phyloP scores from a whole-genome alignment of 2,888 invertebrate genomes.

The Lagria hirta region DNA sequence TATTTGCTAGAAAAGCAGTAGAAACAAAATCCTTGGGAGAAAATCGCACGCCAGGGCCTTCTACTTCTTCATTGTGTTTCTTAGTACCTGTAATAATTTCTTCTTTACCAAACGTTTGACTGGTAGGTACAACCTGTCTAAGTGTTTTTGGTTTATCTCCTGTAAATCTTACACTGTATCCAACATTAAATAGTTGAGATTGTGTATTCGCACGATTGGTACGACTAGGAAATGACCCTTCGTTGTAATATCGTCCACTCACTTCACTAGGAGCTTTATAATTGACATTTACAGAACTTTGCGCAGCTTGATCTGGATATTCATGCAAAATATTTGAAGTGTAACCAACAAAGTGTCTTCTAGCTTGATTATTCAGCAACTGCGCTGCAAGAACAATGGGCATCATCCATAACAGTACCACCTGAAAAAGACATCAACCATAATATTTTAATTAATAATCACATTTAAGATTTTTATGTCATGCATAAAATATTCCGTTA shows the following conservation, averaged over 20 bases:
- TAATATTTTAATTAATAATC: too few relatives aligned
- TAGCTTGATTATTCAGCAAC: constrained; percentile 12
- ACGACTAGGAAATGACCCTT: not conserved
- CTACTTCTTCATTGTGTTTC: constrained; percentile 28
- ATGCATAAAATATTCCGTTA: too few relatives aligned
- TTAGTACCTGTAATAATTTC: constrained; percentile 30
- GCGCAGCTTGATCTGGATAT: constrained; percentile 36
- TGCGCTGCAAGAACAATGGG: not conserved
- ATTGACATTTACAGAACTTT: constrained; percentile 39
- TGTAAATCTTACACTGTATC: constrained; percentile 29
- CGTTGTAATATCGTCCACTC: not conserved
- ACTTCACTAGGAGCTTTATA: constrained; percentile 16
- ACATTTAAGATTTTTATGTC: too few relatives aligned
- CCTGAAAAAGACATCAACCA: constrained; percentile 22
- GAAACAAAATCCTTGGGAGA: constrained; percentile 22
- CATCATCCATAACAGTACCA: constrained; percentile 12
- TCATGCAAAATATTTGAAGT: constrained; percentile 38
- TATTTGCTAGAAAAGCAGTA: constrained; percentile 9
- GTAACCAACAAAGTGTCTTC: constrained; percentile 30
- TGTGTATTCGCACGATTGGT: constrained; percentile 7
- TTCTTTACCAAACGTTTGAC: constrained; percentile 16
- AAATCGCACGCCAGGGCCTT: constrained; percentile 12
- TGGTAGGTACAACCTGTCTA: not conserved
- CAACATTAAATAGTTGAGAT: constrained; percentile 29
- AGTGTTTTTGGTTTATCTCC: constrained; percentile 12